Evolutionary conservation across 1,140 invertebrate species (phyloP).

Genomic region (Colletes latitarsis): DNA sequence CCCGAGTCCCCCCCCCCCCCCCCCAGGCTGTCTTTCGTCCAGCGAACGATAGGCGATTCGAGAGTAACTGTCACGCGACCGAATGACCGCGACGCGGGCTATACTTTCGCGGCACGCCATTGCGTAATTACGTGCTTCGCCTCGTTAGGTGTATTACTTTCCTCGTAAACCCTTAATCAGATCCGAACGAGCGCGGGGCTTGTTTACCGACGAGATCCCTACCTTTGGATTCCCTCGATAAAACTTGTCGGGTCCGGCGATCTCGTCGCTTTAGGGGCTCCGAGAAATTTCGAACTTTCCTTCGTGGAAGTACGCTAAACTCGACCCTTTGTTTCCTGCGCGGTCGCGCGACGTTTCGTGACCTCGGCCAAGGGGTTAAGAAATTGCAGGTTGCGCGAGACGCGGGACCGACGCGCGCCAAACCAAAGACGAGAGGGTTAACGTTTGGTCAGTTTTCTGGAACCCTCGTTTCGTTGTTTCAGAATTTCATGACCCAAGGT

Average conservation of each 20-base stretch:
- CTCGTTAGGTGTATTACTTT: slow-evolving; percentile 79
- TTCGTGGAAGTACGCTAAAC: slow-evolving; percentile 20
- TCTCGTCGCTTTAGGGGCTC: slow-evolving; percentile 30
- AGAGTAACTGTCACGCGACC: slow-evolving; percentile 2
- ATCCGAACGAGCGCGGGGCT: slow-evolving; percentile 58
- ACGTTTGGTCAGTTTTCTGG: too few relatives aligned
- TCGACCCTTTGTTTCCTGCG: not conserved
- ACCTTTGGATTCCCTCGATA: slow-evolving; percentile 50
- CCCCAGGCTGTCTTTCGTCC: not conserved
- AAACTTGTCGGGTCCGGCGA: slow-evolving; percentile 26
- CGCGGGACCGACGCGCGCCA: not conserved
- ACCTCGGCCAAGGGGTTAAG: slow-evolving; percentile 8
- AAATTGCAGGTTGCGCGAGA: not conserved
- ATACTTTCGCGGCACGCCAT: slow-evolving; percentile 76
- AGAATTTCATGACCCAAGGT: too few relatives aligned
- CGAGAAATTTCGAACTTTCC: slow-evolving; percentile 50
- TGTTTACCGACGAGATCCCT: slow-evolving; percentile 59
- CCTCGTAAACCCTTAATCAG: slow-evolving; percentile 71
- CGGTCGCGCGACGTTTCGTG: slow-evolving; percentile 1
- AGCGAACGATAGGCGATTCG: slow-evolving; percentile 23
- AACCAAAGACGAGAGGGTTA: not conserved
- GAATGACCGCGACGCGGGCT: slow-evolving; percentile 52
- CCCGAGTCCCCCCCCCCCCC: too few relatives aligned
- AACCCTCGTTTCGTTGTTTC: too few relatives aligned
- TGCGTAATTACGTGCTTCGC: slow-evolving; percentile 77